Percentiles rank a stretch among this genome's conserved stretches.
Evolutionary conservation across 1,140 invertebrate genomes (phyloP).

Genomic region (Adoxophyes honmai): DNA sequence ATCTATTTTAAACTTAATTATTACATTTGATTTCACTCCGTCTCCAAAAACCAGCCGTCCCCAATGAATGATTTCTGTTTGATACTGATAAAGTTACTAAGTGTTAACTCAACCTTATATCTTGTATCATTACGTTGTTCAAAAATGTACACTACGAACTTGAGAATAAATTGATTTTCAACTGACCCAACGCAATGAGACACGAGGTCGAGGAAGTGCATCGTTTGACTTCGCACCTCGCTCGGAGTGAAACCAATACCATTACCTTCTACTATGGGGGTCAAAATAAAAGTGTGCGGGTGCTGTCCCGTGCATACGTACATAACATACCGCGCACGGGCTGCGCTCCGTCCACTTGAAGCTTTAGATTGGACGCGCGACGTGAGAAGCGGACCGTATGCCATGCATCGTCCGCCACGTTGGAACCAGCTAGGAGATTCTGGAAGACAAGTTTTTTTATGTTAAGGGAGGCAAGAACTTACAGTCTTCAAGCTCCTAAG

Average conservation of each 20-base stretch:
- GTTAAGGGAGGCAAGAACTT: too few relatives aligned
- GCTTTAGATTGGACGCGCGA: slow-evolving; percentile 87
- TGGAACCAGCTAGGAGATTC: slow-evolving; percentile 89
- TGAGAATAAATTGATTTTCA: too few relatives aligned
- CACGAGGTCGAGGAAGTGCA: too few relatives aligned
- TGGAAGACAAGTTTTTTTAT: too few relatives aligned
- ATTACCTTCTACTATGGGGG: slow-evolving; percentile 56
- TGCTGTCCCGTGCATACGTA: slow-evolving; percentile 82
- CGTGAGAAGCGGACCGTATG: slow-evolving; percentile 93
- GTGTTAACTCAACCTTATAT: too few relatives aligned
- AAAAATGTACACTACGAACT: too few relatives aligned
- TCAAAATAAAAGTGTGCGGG: slow-evolving; percentile 71
- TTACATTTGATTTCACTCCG: slow-evolving; percentile 24
- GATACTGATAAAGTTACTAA: too few relatives aligned
- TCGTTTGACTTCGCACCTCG: too few relatives aligned
- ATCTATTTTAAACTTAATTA: slow-evolving; percentile 15
- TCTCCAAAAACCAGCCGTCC: slow-evolving; percentile 35
- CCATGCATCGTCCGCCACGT: slow-evolving; percentile 95
- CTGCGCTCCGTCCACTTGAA: slow-evolving; percentile 90
- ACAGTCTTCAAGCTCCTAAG: too few relatives aligned
- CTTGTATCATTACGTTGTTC: too few relatives aligned
- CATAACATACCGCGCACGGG: slow-evolving; percentile 89
- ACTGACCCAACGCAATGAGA: too few relatives aligned
- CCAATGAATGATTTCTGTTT: too few relatives aligned
- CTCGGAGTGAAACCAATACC: slow-evolving; percentile 62